Conservation (phyloP, 1,140 invertebrate genomes). For the Limonius californicus region DNA sequence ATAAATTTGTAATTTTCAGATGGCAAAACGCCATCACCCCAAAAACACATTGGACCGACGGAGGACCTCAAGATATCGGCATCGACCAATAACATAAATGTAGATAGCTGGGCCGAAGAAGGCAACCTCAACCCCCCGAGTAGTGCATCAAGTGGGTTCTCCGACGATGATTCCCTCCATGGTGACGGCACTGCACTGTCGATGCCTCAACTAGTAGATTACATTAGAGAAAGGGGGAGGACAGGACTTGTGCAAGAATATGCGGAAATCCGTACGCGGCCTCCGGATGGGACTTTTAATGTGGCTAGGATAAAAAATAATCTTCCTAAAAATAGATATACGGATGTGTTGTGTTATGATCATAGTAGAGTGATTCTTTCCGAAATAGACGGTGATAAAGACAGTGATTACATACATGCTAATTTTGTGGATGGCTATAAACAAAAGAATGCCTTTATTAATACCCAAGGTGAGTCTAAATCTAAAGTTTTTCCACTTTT, state of each 20-base stretch:
- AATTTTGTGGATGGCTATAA: constrained; percentile 98
- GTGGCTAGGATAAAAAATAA: constrained; percentile 77
- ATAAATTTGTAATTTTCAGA: too few relatives aligned
- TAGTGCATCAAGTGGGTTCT: constrained; percentile 79
- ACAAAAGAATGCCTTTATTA: constrained; percentile 97
- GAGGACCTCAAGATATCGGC: constrained; percentile 37
- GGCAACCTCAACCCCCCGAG: constrained; percentile 60
- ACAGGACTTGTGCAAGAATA: constrained; percentile 80
- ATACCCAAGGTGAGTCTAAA: constrained; percentile 88
- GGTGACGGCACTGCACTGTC: constrained; percentile 57
- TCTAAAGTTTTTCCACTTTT: too few relatives aligned
- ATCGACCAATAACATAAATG: constrained; percentile 38
- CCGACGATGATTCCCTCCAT: constrained; percentile 81
- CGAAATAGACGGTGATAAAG: constrained; percentile 66
- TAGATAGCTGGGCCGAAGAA: constrained; percentile 43
- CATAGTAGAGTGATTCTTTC: constrained; percentile 85
- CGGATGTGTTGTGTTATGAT: constrained; percentile 94
- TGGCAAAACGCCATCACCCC: constrained; percentile 44
- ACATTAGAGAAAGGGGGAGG: constrained; percentile 68
- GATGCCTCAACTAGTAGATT: constrained; percentile 74
- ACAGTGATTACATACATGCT: constrained; percentile 94
- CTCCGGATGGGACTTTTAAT: constrained; percentile 80
- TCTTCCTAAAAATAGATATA: constrained; percentile 90
- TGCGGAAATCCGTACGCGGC: constrained; percentile 75
- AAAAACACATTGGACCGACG: constrained; percentile 37